A percentile compares a stretch with the other conserved stretches of the same genome.
phyloP scores from a whole-genome alignment of 2,113 vertebrate genomes.

The Conger conger region DNA sequence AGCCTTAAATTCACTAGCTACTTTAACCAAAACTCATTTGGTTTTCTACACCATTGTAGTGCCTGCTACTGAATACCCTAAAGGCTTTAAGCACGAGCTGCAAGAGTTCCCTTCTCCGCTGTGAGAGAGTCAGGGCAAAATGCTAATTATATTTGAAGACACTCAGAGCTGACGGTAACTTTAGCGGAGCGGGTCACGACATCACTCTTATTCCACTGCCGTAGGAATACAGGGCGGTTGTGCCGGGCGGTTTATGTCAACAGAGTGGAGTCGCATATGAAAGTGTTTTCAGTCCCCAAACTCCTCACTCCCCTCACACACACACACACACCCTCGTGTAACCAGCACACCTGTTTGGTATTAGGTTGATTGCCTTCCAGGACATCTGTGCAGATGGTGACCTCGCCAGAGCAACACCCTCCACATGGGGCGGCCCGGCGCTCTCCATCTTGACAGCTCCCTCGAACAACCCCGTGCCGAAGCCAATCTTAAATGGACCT shows the following conservation, averaged over 20 bases:
- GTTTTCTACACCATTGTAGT: not conserved
- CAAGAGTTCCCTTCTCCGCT: not conserved
- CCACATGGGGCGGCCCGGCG: too few relatives aligned
- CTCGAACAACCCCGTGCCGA: not conserved
- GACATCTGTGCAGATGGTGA: not conserved
- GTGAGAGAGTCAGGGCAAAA: not conserved
- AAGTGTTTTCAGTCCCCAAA: not conserved
- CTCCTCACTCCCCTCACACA: not conserved
- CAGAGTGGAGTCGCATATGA: constrained; percentile 1
- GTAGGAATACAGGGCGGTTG: not conserved
- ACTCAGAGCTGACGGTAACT: not conserved
- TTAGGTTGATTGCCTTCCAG: not conserved
- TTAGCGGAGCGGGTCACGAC: not conserved
- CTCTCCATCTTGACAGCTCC: not conserved
- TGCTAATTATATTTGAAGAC: not conserved
- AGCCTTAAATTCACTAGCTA: not conserved
- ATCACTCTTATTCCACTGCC: not conserved
- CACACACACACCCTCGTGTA: not conserved
- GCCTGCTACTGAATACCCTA: not conserved
- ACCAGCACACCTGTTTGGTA: not conserved
- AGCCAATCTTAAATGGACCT: not conserved
- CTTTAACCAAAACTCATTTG: not conserved
- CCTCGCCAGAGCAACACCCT: not conserved
- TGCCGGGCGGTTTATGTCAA: constrained; percentile 5
- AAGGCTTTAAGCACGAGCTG: not conserved